Conservation (phyloP, 2,113 vertebrate species). For the Saccopteryx bilineata region DNA sequence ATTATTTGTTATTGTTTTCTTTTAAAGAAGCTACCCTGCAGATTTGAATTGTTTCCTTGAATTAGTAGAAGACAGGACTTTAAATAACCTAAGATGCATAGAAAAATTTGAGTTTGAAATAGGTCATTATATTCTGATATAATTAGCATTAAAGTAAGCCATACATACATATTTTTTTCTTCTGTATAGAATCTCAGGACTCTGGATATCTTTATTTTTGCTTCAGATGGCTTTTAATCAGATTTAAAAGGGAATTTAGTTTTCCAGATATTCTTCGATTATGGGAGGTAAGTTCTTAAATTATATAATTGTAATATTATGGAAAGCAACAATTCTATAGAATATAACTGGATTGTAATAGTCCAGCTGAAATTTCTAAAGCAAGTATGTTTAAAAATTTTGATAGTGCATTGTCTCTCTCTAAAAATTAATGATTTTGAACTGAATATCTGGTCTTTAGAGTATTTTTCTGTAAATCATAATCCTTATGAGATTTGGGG, state of each 20-base stretch:
- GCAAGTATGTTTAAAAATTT: background rate
- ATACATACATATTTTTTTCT: constrained; percentile 33
- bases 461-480: background rate
- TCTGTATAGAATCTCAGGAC: constrained; percentile 94
- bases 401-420: background rate
- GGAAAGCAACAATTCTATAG: constrained; percentile 29
- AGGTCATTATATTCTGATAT: constrained; percentile 14
- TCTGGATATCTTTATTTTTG: constrained; percentile 99
- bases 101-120: constrained; percentile 62
- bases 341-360: background rate
- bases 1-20: constrained; percentile 44
- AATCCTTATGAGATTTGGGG: background rate
- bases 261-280: constrained; percentile 97
- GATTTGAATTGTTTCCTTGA: constrained; percentile 52
- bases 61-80: constrained; percentile 14
- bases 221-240: constrained; percentile 98
- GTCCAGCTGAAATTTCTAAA: constrained; percentile 53
- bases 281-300: constrained; percentile 95
- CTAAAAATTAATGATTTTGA: constrained; percentile 25
- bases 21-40: constrained; percentile 17
- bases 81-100: background rate
- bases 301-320: constrained; percentile 39
- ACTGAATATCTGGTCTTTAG: background rate
- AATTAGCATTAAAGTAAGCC: constrained; percentile 48
- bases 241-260: constrained; percentile 98